Conservation (phyloP, 1,140 invertebrate species). For the Venustaconcha ellipsiformis region DNA sequence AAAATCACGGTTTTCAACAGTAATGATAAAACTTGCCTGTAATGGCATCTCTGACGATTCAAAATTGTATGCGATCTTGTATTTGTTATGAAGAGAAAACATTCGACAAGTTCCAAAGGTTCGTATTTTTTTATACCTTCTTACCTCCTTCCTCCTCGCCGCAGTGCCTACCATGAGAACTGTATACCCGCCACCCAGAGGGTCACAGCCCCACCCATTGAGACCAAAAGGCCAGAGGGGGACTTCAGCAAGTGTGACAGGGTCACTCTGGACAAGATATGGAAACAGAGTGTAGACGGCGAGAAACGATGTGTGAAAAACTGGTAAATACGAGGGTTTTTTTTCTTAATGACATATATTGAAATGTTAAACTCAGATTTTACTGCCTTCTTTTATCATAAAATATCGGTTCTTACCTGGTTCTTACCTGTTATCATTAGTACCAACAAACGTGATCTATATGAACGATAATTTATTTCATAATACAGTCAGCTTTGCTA, state of each 20-base stretch:
- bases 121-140: too few relatives aligned
- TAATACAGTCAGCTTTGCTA: too few relatives aligned
- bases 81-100: too few relatives aligned
- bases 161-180: slow-evolving; percentile 55
- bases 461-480: too few relatives aligned
- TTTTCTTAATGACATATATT: background rate
- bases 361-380: background rate
- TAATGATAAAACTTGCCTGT: too few relatives aligned
- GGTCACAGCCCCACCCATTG: background rate
- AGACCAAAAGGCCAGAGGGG: slow-evolving; percentile 25
- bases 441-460: too few relatives aligned
- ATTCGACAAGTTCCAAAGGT: too few relatives aligned
- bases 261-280: slow-evolving; percentile 52
- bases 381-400: background rate
- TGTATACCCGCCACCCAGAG: slow-evolving; percentile 44
- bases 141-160: too few relatives aligned
- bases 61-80: too few relatives aligned
- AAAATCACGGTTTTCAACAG: too few relatives aligned
- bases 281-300: slow-evolving; percentile 49
- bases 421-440: too few relatives aligned
- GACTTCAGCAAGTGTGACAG: slow-evolving; percentile 48
- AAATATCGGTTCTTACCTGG: background rate
- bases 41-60: too few relatives aligned
- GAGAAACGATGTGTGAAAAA: slow-evolving; percentile 51
- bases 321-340: slow-evolving; percentile 34